Percentiles rank a stretch among this genome's conserved stretches.
These are phyloP conservation scores for Philereme transversata DNA, from an alignment of 2,888 invertebrate genomes.

Conservation along the genomic window DNA sequence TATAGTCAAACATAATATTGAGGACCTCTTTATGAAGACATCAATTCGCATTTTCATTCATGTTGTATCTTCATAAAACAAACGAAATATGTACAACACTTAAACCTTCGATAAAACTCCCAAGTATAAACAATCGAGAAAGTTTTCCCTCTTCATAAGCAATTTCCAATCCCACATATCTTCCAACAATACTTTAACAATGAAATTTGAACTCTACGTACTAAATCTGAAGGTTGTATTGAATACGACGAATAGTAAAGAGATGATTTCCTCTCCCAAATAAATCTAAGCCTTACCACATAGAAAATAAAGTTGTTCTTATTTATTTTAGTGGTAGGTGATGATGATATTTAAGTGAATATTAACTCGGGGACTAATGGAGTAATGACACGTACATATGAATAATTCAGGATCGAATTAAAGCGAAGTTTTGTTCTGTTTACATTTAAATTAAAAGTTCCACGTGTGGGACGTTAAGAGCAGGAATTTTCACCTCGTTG, in stretches of 20 bases:
- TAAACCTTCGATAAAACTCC: constrained; percentile 46
- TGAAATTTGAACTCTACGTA: constrained; percentile 18
- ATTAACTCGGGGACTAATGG: constrained; percentile 54
- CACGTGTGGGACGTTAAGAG: constrained; percentile 1
- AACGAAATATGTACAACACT: constrained; percentile 36
- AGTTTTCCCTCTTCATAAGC: constrained; percentile 49
- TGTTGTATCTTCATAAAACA: constrained; percentile 15
- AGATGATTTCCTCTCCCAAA: background rate
- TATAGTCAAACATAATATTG: too few relatives aligned
- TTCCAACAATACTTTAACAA: constrained; percentile 22
- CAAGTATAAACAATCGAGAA: constrained; percentile 50
- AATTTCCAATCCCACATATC: constrained; percentile 51
- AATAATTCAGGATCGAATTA: constrained; percentile 60
- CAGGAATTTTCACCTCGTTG: background rate
- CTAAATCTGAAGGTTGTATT: constrained; percentile 10
- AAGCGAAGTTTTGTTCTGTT: constrained; percentile 56
- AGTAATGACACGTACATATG: constrained; percentile 55
- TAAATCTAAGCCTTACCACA: constrained; percentile 11
- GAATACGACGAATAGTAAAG: background rate
- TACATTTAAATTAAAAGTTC: constrained; percentile 58
- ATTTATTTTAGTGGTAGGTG: constrained; percentile 18
- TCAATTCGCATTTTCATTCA: constrained; percentile 5
- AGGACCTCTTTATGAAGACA: too few relatives aligned
- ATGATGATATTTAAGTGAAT: constrained; percentile 52
- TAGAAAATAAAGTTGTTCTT: constrained; percentile 25